These are phyloP conservation scores for Patella caerulea DNA, from an alignment of 2,888 invertebrate species.

Conservation along the genomic window DNA sequence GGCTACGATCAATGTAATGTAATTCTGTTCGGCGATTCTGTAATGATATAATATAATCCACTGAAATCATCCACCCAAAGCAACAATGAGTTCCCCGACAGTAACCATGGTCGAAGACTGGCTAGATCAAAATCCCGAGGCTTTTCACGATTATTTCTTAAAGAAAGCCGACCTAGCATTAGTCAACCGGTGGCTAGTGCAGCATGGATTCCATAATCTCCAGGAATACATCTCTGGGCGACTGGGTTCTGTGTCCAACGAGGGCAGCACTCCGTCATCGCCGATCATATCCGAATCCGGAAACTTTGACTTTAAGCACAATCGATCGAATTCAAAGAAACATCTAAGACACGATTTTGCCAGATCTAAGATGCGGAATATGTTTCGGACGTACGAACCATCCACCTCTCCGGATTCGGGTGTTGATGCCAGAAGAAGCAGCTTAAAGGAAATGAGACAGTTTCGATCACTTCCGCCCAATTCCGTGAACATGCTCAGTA, in stretches of 20 bases:
- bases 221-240: slow-evolving; percentile 63
- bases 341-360: slow-evolving; percentile 74
- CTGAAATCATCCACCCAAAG: too few relatives aligned
- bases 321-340: slow-evolving; percentile 72
- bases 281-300: slow-evolving; percentile 51
- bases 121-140: slow-evolving; percentile 73
- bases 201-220: slow-evolving; percentile 72
- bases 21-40: too few relatives aligned
- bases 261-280: slow-evolving; percentile 53
- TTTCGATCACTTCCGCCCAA: slow-evolving; percentile 74
- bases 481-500: slow-evolving; percentile 74
- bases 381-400: slow-evolving; percentile 72
- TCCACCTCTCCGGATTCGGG: slow-evolving; percentile 44
- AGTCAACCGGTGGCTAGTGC: slow-evolving; percentile 73
- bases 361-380: slow-evolving; percentile 72
- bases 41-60: too few relatives aligned
- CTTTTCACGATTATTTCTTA: slow-evolving; percentile 73
- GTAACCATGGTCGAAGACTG: slow-evolving; percentile 73
- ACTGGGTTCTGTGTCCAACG: slow-evolving; percentile 40
- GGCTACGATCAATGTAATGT: too few relatives aligned
- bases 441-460: slow-evolving; percentile 74
- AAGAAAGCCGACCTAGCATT: slow-evolving; percentile 72
- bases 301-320: slow-evolving; percentile 55
- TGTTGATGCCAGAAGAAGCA: slow-evolving; percentile 70
- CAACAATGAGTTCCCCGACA: slow-evolving; percentile 29